These are phyloP conservation scores for Falcunculus frontatus DNA, from an alignment of 2,113 vertebrate genomes.

Conservation along the genomic window DNA sequence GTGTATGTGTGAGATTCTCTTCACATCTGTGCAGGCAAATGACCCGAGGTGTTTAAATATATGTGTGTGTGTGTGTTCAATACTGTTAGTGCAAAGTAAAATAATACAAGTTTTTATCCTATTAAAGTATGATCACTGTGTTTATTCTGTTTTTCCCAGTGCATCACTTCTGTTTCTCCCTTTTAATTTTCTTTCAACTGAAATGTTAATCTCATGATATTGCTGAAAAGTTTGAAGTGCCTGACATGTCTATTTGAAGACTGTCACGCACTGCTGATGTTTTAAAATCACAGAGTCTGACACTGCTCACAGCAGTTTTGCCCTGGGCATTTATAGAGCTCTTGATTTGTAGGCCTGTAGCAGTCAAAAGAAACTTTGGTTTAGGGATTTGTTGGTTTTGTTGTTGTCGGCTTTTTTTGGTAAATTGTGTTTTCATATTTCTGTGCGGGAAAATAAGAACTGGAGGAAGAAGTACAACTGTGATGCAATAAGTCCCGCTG, in stretches of 20 bases:
- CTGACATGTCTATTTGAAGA: not conserved
- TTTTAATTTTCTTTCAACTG: not conserved
- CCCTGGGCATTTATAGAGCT: constrained; percentile 11
- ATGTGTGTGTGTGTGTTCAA: fast-evolving
- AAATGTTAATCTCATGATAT: not conserved
- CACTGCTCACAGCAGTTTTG: constrained; percentile 32
- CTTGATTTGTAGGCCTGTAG: constrained; percentile 21
- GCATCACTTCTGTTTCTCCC: not conserved
- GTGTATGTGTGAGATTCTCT: not conserved
- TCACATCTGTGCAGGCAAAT: not conserved
- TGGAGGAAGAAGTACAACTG: not conserved
- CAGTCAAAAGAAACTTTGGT: constrained; percentile 1
- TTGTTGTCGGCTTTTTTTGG: not conserved
- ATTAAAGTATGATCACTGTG: not conserved
- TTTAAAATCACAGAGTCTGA: constrained; percentile 46
- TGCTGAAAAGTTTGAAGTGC: constrained; percentile 14
- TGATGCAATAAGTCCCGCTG: not conserved
- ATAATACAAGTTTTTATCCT: not conserved
- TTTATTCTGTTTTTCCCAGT: not conserved
- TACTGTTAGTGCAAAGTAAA: not conserved
- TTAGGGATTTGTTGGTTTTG: not conserved
- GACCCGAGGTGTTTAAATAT: fast-evolving
- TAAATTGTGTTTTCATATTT: not conserved
- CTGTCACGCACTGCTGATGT: not conserved
- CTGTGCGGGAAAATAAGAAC: not conserved